phyloP scores from a whole-genome alignment of 1,140 invertebrate species.

The Dreissena polymorpha region DNA sequence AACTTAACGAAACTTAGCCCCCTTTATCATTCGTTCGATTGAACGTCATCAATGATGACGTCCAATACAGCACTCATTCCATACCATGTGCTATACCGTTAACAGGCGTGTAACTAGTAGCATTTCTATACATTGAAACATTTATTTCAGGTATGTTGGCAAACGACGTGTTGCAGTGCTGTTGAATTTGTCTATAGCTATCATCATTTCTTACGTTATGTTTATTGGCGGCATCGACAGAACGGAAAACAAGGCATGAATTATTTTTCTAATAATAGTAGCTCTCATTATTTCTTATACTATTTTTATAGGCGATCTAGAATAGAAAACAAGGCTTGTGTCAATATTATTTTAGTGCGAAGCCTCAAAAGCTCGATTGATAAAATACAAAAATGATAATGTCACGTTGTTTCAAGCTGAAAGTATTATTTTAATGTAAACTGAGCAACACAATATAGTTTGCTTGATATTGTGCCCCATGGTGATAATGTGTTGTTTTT shows the following conservation, averaged over 20 bases:
- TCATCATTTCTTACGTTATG: slow-evolving; percentile 21
- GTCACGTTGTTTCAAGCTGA: neutral
- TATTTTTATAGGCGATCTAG: slow-evolving; percentile 61
- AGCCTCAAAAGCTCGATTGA: no score
- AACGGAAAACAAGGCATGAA: slow-evolving; percentile 52
- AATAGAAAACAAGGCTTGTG: slow-evolving; percentile 58
- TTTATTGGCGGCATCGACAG: slow-evolving; percentile 34
- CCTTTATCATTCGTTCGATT: no score
- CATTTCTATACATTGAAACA: no score
- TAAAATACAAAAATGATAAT: neutral
- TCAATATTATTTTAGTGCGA: neutral
- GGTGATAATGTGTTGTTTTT: slow-evolving; percentile 17
- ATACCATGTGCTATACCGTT: no score
- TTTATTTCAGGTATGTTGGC: neutral
- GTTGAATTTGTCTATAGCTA: slow-evolving; percentile 22
- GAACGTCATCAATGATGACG: no score
- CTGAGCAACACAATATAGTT: neutral
- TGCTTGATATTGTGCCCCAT: neutral
- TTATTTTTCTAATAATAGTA: slow-evolving; percentile 47
- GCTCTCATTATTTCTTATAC: slow-evolving; percentile 60
- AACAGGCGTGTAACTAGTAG: no score
- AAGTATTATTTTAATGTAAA: neutral
- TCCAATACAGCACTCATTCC: no score
- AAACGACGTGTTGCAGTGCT: slow-evolving; percentile 37
- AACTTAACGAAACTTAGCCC: no score